Evolutionary conservation across 2,888 invertebrate species (phyloP), one percentile per base, ranked within the genome.

Genomic region (Hirtodrosophila cameraria): DNA sequence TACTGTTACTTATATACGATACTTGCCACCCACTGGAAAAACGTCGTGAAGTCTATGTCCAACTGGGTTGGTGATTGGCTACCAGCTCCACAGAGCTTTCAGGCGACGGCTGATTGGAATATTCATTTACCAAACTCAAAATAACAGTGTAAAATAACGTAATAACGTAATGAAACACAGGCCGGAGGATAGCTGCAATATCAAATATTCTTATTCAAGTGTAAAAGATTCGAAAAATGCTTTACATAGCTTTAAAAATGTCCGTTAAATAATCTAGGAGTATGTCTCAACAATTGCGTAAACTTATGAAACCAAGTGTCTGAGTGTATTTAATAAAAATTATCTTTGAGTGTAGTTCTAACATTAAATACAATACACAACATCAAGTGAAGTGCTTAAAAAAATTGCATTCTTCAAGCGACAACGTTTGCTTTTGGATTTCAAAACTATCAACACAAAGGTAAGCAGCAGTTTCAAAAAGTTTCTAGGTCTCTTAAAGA

Each of bases 291-390:
- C 31, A 69, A 62, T 74, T 54, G 55, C 48, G 28, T 68, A 43
- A 69, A 74, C 75, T 69, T 50, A 74, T 13, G 18, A 35, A 43
- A 35, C 28, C 28, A 42, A 55, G 60, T 73, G 54, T 15, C 53
- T 20, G 1, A 18, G 55, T 74, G 75, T 45, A 36, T 68, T 43
- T 30, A 73, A 59, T 72, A 39, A 20, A 15, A 7, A 27, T 38
- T 33, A 36, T 33, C 33, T 20, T 45, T 36, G 27, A 75, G 75
- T 71, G 68, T 33, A 27, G 31, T 38, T 48, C 16, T 46, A 20
- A 33, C 39, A 49, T 15, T 23, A 65, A 70, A 83, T 62, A 83
- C 82, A 62, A 83, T 75, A 64, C 13, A 55, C 27, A 43, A 13
- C 33, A 13, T 49, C 3, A 52, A n/a, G 61, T 70, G 58, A 69